Evolutionary conservation across 2,797 vertebrate genomes (phyloP).

Genomic region (Poeciliopsis turneri): DNA sequence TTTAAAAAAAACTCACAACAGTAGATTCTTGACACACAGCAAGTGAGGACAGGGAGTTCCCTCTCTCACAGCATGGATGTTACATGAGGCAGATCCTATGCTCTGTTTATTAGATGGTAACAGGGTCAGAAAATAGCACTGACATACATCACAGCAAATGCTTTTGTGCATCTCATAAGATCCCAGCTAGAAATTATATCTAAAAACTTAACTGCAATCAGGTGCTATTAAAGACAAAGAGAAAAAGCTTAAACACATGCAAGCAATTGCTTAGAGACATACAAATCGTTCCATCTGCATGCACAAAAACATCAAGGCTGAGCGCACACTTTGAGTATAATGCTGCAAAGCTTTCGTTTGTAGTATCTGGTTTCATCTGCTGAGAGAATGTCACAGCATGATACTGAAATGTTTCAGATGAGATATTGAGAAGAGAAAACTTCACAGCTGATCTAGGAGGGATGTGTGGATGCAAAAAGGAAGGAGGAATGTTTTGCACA

Average conservation of each 20-base stretch:
- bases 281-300: constrained; percentile 34
- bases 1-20: neutral
- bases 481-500: constrained; percentile 79
- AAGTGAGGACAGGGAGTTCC: neutral
- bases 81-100: constrained; percentile 20
- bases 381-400: constrained; percentile 53
- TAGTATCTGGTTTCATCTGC: constrained; percentile 43
- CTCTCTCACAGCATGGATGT: neutral
- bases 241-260: constrained; percentile 13
- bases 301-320: constrained; percentile 23
- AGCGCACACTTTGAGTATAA: constrained; percentile 35
- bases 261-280: constrained; percentile 21
- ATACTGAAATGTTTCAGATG: constrained; percentile 78
- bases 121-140: constrained; percentile 34
- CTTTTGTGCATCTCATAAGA: constrained; percentile 15
- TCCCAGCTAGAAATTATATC: constrained; percentile 13
- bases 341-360: constrained; percentile 30
- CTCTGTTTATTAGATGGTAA: constrained; percentile 36
- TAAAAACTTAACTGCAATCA: constrained; percentile 26
- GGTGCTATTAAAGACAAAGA: constrained; percentile 23
- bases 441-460: constrained; percentile 89
- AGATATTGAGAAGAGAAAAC: constrained; percentile 86
- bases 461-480: constrained; percentile 84
- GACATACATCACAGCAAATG: constrained; percentile 25
- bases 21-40: neutral